A percentile compares a stretch with the other conserved stretches of the same genome.
Conservation (phyloP, 2,888 invertebrate genomes). For the Agrochola circellaris region DNA sequence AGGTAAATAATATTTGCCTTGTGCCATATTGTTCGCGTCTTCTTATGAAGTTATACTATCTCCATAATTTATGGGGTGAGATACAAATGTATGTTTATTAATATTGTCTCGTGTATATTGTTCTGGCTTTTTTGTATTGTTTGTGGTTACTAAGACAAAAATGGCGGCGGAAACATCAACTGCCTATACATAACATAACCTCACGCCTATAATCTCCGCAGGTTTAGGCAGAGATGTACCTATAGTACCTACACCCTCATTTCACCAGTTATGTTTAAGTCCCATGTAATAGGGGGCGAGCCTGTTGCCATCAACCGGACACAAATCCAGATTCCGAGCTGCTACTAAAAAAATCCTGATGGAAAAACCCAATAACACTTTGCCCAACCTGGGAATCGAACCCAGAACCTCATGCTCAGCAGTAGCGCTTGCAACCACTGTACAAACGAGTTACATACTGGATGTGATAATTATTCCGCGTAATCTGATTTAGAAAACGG, state of each 20-base stretch:
- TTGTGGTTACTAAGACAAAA: background rate
- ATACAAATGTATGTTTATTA: conserved; percentile 55
- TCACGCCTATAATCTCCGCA: background rate
- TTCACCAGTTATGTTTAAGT: background rate
- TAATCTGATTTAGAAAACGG: conserved; percentile 32
- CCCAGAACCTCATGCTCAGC: no score
- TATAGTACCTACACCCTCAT: background rate
- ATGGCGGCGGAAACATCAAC: background rate
- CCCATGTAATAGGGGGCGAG: no score
- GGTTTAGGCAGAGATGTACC: background rate
- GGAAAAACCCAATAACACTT: background rate
- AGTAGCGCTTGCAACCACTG: no score
- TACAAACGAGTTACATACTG: background rate
- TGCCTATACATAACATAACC: background rate
- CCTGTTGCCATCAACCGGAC: background rate
- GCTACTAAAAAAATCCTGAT: background rate
- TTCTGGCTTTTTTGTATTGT: conserved; percentile 31
- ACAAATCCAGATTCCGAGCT: background rate
- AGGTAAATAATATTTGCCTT: conserved; percentile 64
- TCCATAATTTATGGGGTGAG: conserved; percentile 54
- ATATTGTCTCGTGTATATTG: conserved; percentile 45
- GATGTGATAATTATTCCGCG: conserved; percentile 19
- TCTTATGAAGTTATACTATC: conserved; percentile 50
- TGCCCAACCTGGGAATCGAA: background rate
- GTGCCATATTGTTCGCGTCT: conserved; percentile 63